Percentiles rank a stretch among this genome's conserved stretches.
phyloP scores from a whole-genome alignment of 2,113 vertebrate species.

The Myodes glareolus region DNA sequence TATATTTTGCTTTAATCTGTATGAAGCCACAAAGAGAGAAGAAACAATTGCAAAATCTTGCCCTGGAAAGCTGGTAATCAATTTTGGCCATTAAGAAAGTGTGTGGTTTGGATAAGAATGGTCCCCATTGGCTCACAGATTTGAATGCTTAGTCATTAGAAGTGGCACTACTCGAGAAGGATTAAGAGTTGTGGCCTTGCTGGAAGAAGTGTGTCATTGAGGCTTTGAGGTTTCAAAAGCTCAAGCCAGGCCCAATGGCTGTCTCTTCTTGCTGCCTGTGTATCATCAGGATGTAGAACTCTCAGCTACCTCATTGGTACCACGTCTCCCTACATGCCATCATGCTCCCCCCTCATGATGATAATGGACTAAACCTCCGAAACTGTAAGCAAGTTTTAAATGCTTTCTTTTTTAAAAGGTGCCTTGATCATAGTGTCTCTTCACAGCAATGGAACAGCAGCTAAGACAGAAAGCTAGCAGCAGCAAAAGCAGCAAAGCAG shows the following conservation, averaged over 20 bases:
- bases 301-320: background rate
- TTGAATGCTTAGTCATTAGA: background rate
- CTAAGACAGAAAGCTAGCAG: background rate
- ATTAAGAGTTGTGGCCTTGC: background rate
- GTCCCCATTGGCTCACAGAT: background rate
- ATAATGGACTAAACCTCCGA: background rate
- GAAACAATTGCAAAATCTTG: background rate
- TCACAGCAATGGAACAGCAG: background rate
- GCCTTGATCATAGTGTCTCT: background rate
- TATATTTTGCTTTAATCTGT: background rate
- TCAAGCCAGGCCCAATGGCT: background rate
- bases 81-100: background rate
- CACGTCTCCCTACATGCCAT: background rate
- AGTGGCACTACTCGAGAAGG: background rate
- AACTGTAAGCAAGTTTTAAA: background rate
- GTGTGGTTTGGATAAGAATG: background rate
- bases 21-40: background rate
- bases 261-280: background rate
- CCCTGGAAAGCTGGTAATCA: background rate
- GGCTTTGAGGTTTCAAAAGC: background rate
- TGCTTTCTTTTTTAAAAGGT: background rate
- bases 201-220: background rate
- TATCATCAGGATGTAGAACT: background rate
- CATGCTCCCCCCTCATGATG: background rate
- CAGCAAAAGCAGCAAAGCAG: background rate